Evolutionary conservation across 2,888 invertebrate genomes (phyloP).

Genomic region (Amorpha juglandis): DNA sequence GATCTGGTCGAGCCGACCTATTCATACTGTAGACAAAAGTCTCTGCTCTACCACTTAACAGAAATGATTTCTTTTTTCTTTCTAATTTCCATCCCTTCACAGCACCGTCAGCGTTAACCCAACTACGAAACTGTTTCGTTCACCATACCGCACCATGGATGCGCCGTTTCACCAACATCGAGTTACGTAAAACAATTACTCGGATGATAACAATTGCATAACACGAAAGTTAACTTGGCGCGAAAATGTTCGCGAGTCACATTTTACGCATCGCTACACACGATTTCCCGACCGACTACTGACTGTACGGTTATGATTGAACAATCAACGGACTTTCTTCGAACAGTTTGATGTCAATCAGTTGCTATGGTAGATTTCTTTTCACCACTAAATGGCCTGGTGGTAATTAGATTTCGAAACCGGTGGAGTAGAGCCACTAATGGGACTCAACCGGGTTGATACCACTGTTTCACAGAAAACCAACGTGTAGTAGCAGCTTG

Average conservation of each 20-base stretch:
- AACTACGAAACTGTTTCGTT: not conserved
- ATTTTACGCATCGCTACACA: slow-evolving; percentile 65
- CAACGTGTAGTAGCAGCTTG: too few species aligned
- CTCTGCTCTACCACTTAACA: too few species aligned
- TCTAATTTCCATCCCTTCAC: too few species aligned
- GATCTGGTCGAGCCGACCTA: too few species aligned
- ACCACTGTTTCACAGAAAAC: too few species aligned
- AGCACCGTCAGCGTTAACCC: not conserved
- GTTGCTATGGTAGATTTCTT: not conserved
- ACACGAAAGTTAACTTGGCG: slow-evolving; percentile 7
- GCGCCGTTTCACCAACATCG: too few species aligned
- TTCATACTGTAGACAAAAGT: too few species aligned
- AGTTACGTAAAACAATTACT: slow-evolving; percentile 14
- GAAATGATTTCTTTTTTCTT: too few species aligned
- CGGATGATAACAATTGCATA: not conserved
- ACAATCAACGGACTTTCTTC: slow-evolving; percentile 64
- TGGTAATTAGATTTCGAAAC: too few species aligned
- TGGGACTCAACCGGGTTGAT: too few species aligned
- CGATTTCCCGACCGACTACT: slow-evolving; percentile 50
- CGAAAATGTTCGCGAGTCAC: slow-evolving; percentile 51
- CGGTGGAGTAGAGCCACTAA: too few species aligned
- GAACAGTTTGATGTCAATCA: slow-evolving; percentile 19
- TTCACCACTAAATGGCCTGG: too few species aligned
- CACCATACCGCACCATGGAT: not conserved
- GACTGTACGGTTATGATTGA: slow-evolving; percentile 30